These are phyloP conservation scores for Nansenia antarctica DNA, from an alignment of 2,113 vertebrate species.

Conservation along the genomic window DNA sequence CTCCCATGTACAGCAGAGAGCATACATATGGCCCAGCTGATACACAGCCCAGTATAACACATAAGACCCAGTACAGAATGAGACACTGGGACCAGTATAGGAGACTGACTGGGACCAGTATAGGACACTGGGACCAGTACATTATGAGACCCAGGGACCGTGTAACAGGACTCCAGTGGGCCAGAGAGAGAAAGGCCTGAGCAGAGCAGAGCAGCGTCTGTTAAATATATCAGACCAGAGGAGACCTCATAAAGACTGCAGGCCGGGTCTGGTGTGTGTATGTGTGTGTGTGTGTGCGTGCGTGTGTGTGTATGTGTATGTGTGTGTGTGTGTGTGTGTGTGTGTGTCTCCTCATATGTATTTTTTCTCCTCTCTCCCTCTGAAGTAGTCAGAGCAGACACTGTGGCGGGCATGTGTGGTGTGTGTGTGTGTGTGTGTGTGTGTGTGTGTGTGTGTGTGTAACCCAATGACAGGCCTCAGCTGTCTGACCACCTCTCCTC, in stretches of 20 bases:
- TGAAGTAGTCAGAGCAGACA: too few species aligned
- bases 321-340: too few species aligned
- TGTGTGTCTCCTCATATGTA: too few species aligned
- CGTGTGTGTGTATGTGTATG: too few species aligned
- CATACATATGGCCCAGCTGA: background rate
- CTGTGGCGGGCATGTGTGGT: too few species aligned
- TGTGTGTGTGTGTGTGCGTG: too few species aligned
- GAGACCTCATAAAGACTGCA: slow-evolving; percentile 11
- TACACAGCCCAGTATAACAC: too few species aligned
- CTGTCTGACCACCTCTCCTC: too few species aligned
- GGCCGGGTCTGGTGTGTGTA: background rate
- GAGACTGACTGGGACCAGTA: background rate
- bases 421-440: too few species aligned
- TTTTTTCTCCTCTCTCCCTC: too few species aligned
- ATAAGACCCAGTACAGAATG: background rate
- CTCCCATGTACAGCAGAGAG: background rate
- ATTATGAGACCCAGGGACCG: background rate
- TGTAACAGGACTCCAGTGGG: slow-evolving; percentile 27
- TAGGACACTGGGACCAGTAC: background rate
- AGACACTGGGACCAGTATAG: background rate
- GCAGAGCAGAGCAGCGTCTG: slow-evolving; percentile 9
- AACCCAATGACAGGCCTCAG: too few species aligned
- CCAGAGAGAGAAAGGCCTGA: slow-evolving; percentile 11
- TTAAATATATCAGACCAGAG: slow-evolving; percentile 40
- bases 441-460: too few species aligned